Evolutionary conservation across 2,888 invertebrate genomes (phyloP).

Genomic region (Protophormia terraenovae): DNA sequence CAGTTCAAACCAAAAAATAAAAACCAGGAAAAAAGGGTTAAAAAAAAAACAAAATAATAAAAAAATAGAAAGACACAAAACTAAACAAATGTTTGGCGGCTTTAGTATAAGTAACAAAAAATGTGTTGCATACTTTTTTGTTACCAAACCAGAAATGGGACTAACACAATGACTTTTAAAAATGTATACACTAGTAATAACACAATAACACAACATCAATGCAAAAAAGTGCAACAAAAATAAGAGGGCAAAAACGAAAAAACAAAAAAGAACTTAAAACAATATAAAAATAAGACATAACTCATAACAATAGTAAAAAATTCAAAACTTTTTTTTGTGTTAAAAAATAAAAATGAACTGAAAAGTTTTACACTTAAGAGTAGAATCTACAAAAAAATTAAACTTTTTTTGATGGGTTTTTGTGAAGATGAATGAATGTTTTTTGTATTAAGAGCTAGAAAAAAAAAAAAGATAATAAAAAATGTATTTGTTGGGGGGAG

Average conservation of each 20-base stretch:
- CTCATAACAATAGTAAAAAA: background rate
- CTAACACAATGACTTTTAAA: conserved; percentile 1
- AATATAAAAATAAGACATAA: conserved; percentile 14
- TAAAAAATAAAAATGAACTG: background rate
- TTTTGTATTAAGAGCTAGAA: background rate
- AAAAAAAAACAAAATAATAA: background rate
- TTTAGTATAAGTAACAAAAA: background rate
- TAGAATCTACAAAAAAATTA: background rate
- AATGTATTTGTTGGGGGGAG: background rate
- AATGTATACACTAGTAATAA: background rate
- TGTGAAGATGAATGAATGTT: conserved; percentile 3
- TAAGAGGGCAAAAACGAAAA: background rate
- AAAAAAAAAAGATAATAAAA: background rate
- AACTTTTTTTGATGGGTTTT: background rate
- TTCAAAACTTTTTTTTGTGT: background rate
- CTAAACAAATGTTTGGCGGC: conserved; percentile 10
- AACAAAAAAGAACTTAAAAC: background rate
- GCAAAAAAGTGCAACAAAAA: conserved; percentile 31
- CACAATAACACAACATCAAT: conserved; percentile 11
- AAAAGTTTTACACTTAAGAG: background rate
- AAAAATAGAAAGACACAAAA: background rate
- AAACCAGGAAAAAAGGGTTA: background rate
- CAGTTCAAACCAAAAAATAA: background rate
- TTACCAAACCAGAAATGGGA: background rate
- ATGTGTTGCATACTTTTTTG: background rate